phyloP scores from a whole-genome alignment of 2,888 invertebrate species.

The Hecatera dysodea region DNA sequence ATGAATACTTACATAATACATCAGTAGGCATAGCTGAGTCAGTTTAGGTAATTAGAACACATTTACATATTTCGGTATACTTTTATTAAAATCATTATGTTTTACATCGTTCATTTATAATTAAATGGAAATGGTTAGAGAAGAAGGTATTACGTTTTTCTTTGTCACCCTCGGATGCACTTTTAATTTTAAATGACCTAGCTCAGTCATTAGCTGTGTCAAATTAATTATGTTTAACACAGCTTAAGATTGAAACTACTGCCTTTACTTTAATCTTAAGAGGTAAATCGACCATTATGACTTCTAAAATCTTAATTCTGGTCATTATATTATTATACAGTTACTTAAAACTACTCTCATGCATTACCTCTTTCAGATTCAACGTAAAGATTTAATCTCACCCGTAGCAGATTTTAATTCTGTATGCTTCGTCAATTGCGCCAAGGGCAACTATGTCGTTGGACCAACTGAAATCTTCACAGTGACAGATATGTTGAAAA shows the following conservation, averaged over 20 bases:
- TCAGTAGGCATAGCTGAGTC: neutral
- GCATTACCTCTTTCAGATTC: conserved; percentile 54
- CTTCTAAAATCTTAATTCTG: conserved; percentile 58
- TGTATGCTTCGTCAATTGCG: conserved; percentile 8
- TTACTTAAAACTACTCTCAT: conserved; percentile 49
- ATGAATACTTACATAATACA: neutral
- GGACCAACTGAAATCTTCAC: conserved; percentile 41
- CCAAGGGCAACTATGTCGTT: conserved; percentile 23
- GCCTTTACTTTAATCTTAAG: conserved; percentile 44
- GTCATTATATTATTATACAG: conserved; percentile 45
- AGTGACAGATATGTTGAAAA: conserved; percentile 72
- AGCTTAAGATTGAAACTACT: conserved; percentile 30
- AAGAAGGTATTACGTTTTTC: conserved; percentile 53
- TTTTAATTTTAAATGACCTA: conserved; percentile 17
- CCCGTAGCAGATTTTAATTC: conserved; percentile 11
- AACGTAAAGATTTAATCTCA: conserved; percentile 38
- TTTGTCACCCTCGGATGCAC: conserved; percentile 39
- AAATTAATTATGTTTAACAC: conserved; percentile 23
- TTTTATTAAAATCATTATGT: conserved; percentile 81
- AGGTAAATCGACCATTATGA: conserved; percentile 54
- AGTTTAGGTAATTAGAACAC: conserved; percentile 59
- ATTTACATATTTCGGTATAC: conserved; percentile 73
- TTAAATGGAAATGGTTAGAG: conserved; percentile 62
- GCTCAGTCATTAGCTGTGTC: conserved; percentile 44
- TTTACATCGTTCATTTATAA: conserved; percentile 70